A percentile compares a stretch with the other conserved stretches of the same genome.
These are phyloP conservation scores for Eudasyphora cyanicolor DNA, from an alignment of 2,888 invertebrate species.

Conservation along the genomic window DNA sequence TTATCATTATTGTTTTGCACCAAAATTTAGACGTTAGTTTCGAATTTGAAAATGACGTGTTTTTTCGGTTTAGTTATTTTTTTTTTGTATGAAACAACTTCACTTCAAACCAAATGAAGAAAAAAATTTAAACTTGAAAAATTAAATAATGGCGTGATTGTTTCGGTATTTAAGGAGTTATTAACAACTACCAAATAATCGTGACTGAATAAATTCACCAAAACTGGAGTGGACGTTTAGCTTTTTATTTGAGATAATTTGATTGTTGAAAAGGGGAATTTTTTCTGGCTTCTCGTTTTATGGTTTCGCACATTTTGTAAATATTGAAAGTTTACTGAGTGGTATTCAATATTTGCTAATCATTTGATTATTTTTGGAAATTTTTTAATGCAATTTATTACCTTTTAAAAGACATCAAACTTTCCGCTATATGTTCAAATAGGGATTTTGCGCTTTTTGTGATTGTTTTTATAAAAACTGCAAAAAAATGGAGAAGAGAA, in stretches of 20 bases:
- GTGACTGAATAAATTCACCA: slow-evolving; percentile 56
- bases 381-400: slow-evolving; percentile 52
- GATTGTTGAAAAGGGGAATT: slow-evolving; percentile 43
- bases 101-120: slow-evolving; percentile 20
- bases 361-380: slow-evolving; percentile 33
- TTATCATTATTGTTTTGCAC: neutral
- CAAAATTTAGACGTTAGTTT: slow-evolving; percentile 54
- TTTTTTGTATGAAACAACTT: slow-evolving; percentile 22
- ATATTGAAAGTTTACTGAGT: slow-evolving; percentile 10
- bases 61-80: slow-evolving; percentile 8
- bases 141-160: slow-evolving; percentile 57
- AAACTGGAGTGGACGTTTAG: slow-evolving; percentile 31
- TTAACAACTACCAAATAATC: slow-evolving; percentile 39
- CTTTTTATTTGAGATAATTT: slow-evolving; percentile 20
- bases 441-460: slow-evolving; percentile 2
- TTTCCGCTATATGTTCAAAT: slow-evolving; percentile 15
- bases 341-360: slow-evolving; percentile 35
- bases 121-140: slow-evolving; percentile 1
- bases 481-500: slow-evolving; percentile 31
- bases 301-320: neutral
- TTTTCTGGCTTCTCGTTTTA: no score
- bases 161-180: slow-evolving; percentile 36
- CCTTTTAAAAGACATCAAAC: slow-evolving; percentile 62
- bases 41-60: slow-evolving; percentile 31
- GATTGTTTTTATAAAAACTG: slow-evolving; percentile 45